Evolutionary conservation across 2,113 vertebrate species (phyloP).

Genomic region (Hippocampus guttulatus): DNA sequence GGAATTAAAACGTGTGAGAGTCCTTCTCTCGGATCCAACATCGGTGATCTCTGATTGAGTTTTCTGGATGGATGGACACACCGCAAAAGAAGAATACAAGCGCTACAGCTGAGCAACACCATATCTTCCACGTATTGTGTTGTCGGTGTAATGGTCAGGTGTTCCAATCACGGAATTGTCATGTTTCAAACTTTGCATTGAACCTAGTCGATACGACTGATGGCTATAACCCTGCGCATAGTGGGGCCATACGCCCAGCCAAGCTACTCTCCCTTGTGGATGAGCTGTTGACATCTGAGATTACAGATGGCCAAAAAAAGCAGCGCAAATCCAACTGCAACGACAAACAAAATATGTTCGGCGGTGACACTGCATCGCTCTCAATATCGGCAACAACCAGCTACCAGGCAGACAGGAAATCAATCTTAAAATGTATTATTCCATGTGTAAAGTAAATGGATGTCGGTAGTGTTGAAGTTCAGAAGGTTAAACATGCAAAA

Average conservation of each 20-base stretch:
- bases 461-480: slow-evolving; percentile 16
- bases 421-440: slow-evolving; percentile 14
- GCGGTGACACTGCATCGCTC: slow-evolving; percentile 3
- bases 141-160: background rate
- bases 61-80: background rate
- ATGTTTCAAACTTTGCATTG: slow-evolving; percentile 12
- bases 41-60: background rate
- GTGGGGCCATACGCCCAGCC: slow-evolving; percentile 4
- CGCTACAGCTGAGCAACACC: background rate
- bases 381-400: slow-evolving; percentile 22
- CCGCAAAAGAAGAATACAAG: background rate
- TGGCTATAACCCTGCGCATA: slow-evolving; percentile 6
- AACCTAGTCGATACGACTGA: slow-evolving; percentile 6
- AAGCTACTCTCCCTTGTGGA: slow-evolving; percentile 7
- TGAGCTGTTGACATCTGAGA: slow-evolving; percentile 17
- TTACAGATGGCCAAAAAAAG: slow-evolving; percentile 15
- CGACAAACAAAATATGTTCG: slow-evolving; percentile 5
- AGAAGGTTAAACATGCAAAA: slow-evolving; percentile 31
- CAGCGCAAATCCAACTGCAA: slow-evolving; percentile 16
- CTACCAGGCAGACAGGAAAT: slow-evolving; percentile 19
- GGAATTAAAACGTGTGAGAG: background rate
- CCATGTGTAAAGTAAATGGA: slow-evolving; percentile 15
- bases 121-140: background rate
- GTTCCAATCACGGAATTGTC: background rate
- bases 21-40: background rate